phyloP scores from a whole-genome alignment of 2,888 invertebrate genomes.

The Drosophila nigricruria region DNA sequence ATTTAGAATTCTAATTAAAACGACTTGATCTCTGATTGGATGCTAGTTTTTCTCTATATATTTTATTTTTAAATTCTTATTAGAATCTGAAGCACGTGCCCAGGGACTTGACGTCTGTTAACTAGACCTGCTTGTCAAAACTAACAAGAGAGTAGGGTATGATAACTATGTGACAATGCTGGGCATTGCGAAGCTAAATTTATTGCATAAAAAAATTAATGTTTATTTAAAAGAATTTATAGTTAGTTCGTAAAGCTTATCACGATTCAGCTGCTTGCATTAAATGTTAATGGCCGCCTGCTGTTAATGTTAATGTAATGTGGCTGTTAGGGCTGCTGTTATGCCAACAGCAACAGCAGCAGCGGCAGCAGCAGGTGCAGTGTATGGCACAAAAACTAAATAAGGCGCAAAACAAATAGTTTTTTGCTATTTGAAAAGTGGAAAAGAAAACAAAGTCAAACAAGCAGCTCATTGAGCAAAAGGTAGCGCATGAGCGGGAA shows the following conservation, averaged over 20 bases:
- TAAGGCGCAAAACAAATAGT: constrained; percentile 76
- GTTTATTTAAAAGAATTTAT: constrained; percentile 6
- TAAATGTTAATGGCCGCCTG: constrained; percentile 60
- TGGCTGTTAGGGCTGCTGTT: constrained; percentile 27
- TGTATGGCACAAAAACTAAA: constrained; percentile 65
- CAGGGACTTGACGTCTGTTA: constrained; percentile 56
- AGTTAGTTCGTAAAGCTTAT: constrained; percentile 3
- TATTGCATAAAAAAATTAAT: background rate
- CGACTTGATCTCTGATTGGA: constrained; percentile 69
- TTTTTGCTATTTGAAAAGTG: constrained; percentile 72
- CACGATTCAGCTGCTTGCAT: constrained; percentile 34
- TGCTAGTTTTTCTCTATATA: constrained; percentile 31
- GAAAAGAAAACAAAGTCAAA: constrained; percentile 68
- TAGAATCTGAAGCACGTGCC: constrained; percentile 73
- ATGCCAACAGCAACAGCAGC: constrained; percentile 1
- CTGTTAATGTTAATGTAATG: constrained; percentile 56
- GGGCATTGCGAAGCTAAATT: background rate
- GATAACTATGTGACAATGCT: constrained; percentile 19
- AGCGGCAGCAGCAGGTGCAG: constrained; percentile 66
- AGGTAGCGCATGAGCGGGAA: constrained; percentile 6
- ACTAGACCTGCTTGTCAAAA: constrained; percentile 40
- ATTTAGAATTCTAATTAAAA: constrained; percentile 79
- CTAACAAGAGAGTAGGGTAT: constrained; percentile 2
- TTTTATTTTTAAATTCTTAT: constrained; percentile 19
- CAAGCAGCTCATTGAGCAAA: constrained; percentile 68